Evolutionary conservation across 2,113 vertebrate species (phyloP).

Genomic region (Rhodinocichla rosea): DNA sequence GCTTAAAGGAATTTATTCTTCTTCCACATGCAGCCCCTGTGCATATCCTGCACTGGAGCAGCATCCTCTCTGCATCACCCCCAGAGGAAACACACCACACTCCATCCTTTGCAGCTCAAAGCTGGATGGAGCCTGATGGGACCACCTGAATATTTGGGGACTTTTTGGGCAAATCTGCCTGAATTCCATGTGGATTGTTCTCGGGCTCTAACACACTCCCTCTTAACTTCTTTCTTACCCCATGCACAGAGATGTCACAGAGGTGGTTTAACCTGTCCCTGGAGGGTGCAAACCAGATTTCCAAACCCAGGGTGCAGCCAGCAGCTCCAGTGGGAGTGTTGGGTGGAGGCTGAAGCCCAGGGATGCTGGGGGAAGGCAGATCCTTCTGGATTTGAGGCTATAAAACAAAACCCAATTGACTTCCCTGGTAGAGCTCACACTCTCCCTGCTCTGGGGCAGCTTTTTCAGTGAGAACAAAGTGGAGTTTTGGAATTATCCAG

Average conservation of each 20-base stretch:
- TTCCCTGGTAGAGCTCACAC: neutral
- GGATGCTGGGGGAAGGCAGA: neutral
- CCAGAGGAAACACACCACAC: neutral
- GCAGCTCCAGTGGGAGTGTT: neutral
- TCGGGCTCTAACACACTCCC: neutral
- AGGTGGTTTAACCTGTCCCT: neutral
- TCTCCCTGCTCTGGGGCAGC: accelerated
- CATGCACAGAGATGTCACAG: accelerated
- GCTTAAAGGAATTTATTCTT: neutral
- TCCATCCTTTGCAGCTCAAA: neutral
- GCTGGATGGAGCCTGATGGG: neutral
- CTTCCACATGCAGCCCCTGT: neutral
- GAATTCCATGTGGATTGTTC: conserved; percentile 50
- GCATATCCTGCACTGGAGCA: neutral
- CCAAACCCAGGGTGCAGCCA: neutral
- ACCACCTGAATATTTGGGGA: neutral
- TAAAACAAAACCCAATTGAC: neutral
- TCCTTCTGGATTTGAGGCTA: neutral
- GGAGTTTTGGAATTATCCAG: neutral
- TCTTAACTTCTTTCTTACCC: neutral
- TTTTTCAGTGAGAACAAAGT: neutral
- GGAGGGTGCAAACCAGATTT: neutral
- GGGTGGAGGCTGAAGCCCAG: neutral
- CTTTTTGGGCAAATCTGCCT: neutral
- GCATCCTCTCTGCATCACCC: neutral